Conservation (phyloP, 1,140 invertebrate species). For the Drosophila sturtevanti region DNA sequence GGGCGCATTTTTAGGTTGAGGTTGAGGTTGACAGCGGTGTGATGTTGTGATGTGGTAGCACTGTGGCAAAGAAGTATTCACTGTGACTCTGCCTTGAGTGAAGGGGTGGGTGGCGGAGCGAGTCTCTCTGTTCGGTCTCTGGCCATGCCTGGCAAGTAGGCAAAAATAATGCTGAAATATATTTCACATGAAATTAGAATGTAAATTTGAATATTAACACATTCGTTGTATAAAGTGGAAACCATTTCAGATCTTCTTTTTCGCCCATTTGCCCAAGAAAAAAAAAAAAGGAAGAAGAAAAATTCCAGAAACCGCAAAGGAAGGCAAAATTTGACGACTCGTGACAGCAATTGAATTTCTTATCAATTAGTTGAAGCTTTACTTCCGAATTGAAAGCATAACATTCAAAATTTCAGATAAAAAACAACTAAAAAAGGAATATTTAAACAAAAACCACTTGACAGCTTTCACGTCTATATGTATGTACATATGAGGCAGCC, state of each 20-base stretch:
- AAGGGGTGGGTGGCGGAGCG: no score
- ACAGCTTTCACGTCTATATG: neutral
- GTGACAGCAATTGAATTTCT: neutral
- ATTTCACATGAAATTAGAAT: conserved; percentile 32
- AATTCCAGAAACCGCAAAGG: no score
- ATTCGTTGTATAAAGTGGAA: conserved; percentile 13
- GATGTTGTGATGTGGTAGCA: conserved; percentile 8
- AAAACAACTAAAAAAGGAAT: neutral
- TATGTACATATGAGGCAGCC: neutral
- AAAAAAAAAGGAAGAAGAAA: neutral
- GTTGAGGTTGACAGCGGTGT: conserved; percentile 13
- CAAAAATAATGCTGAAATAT: conserved; percentile 30
- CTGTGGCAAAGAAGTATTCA: conserved; percentile 6
- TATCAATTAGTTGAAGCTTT: conserved; percentile 2
- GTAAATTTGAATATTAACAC: conserved; percentile 31
- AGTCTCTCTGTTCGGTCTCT: conserved; percentile 24
- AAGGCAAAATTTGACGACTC: neutral
- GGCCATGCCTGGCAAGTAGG: conserved; percentile 25
- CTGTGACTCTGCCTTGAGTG: neutral
- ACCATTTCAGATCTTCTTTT: neutral
- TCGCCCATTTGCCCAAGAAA: neutral
- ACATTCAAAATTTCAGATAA: neutral
- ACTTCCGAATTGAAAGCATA: neutral
- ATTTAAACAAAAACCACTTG: neutral
- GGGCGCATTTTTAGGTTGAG: neutral